phyloP scores from a whole-genome alignment of 2,888 invertebrate species.

The Crocallis elinguaria region DNA sequence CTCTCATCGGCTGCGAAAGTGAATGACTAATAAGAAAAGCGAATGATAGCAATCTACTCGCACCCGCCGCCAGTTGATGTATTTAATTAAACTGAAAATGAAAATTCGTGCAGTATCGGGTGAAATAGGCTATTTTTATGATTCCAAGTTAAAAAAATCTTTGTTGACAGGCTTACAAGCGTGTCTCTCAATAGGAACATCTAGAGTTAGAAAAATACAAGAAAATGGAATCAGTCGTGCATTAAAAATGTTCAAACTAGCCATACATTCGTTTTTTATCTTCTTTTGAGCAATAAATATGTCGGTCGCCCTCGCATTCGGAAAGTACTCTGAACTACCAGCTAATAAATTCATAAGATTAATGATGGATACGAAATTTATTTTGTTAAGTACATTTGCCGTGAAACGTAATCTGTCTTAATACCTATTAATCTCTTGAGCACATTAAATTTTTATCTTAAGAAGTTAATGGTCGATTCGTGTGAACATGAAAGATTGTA shows the following conservation, averaged over 20 bases:
- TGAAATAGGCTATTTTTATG: slow-evolving; percentile 34
- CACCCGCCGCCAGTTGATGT: slow-evolving; percentile 48
- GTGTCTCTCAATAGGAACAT: slow-evolving; percentile 60
- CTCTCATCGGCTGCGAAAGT: slow-evolving; percentile 61
- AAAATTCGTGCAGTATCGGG: slow-evolving; percentile 35
- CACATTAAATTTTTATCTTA: slow-evolving; percentile 58
- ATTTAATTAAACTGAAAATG: slow-evolving; percentile 70
- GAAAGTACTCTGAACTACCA: slow-evolving; percentile 65
- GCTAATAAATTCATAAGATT: slow-evolving; percentile 78
- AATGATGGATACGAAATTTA: slow-evolving; percentile 77
- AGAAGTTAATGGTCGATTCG: slow-evolving; percentile 56
- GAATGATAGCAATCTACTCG: slow-evolving; percentile 69
- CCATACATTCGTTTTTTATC: slow-evolving; percentile 68
- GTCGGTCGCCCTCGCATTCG: slow-evolving; percentile 68
- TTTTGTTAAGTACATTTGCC: slow-evolving; percentile 73
- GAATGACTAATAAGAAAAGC: slow-evolving; percentile 75
- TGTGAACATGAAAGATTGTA: slow-evolving; percentile 54
- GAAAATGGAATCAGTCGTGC: slow-evolving; percentile 54
- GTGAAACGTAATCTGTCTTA: slow-evolving; percentile 74
- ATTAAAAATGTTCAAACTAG: slow-evolving; percentile 65
- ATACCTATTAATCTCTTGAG: slow-evolving; percentile 72
- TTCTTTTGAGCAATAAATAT: slow-evolving; percentile 72
- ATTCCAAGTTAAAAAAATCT: slow-evolving; percentile 41
- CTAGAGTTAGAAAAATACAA: slow-evolving; percentile 45
- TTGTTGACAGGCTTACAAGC: slow-evolving; percentile 61